Percentiles rank a stretch among this genome's conserved stretches.
Evolutionary conservation across 2,113 vertebrate species (phyloP).

Genomic region (Excalfactoria chinensis): DNA sequence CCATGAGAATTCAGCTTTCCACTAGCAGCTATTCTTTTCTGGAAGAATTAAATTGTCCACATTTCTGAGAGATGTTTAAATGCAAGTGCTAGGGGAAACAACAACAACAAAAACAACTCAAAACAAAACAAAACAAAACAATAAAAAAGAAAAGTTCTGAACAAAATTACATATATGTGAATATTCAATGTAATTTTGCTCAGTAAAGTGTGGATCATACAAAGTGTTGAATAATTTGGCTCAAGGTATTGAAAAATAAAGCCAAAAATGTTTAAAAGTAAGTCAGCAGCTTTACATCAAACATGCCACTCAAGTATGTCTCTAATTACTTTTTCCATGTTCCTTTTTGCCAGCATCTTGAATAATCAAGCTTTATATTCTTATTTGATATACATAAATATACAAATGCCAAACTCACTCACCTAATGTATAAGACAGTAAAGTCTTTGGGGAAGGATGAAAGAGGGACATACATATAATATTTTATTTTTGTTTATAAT

Average conservation of each 20-base stretch:
- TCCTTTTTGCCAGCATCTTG: constrained; percentile 1
- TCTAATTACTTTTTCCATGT: constrained; percentile 33
- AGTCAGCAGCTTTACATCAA: constrained; percentile 22
- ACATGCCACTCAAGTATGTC: background rate
- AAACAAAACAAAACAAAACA: background rate
- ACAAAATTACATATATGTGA: background rate
- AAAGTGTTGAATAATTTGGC: background rate
- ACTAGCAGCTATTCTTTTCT: constrained; percentile 9
- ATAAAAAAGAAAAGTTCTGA: background rate
- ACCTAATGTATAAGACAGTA: background rate
- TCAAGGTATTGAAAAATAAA: background rate
- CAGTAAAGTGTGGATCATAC: background rate
- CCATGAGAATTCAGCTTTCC: background rate
- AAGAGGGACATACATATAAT: background rate
- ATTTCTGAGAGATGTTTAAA: constrained; percentile 47
- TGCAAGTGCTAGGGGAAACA: background rate
- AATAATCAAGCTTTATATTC: constrained; percentile 15
- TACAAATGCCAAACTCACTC: background rate
- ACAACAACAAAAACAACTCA: background rate
- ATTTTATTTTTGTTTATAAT: background rate
- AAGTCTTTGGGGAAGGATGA: background rate
- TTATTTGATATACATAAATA: background rate
- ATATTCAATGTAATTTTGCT: background rate
- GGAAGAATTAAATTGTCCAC: background rate
- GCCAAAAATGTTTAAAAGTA: constrained; percentile 29